phyloP scores from a whole-genome alignment of 2,113 vertebrate genomes.

The Marcusenius ussheri region DNA sequence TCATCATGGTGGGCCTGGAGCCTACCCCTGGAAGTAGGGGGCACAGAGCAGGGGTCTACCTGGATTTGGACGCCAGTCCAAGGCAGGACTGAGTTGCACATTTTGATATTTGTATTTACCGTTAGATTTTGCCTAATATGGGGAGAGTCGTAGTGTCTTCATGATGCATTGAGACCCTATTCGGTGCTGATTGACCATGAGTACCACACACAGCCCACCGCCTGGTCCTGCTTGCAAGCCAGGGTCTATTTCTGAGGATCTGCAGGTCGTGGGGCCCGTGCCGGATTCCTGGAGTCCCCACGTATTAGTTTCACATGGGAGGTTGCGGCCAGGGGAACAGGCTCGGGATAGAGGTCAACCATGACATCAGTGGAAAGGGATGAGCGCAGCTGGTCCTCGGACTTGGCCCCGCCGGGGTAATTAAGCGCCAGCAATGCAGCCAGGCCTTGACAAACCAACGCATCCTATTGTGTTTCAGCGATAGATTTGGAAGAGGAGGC shows the following conservation, averaged over 20 bases:
- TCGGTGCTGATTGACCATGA: background rate
- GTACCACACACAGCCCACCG: background rate
- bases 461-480: constrained; percentile 64
- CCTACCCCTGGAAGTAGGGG: background rate
- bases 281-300: constrained; percentile 48
- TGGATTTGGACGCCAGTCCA: background rate
- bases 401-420: constrained; percentile 48
- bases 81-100: background rate
- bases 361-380: constrained; percentile 58
- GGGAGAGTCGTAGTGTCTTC: background rate
- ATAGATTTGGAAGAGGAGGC: constrained; percentile 33
- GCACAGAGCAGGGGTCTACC: background rate
- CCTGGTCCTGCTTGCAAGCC: constrained; percentile 30
- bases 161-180: background rate
- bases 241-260: constrained; percentile 36
- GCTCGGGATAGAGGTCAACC: constrained; percentile 29
- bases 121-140: background rate
- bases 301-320: constrained; percentile 53
- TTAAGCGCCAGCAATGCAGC: constrained; percentile 58
- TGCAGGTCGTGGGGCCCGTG: constrained; percentile 11
- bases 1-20: background rate
- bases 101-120: background rate
- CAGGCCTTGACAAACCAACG: constrained; percentile 29
- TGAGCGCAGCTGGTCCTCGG: constrained; percentile 56
- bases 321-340: constrained; percentile 35